A percentile compares a stretch with the other conserved stretches of the same genome.
Conservation (phyloP, 1,140 invertebrate species). For the Wiebesia pumilae region DNA sequence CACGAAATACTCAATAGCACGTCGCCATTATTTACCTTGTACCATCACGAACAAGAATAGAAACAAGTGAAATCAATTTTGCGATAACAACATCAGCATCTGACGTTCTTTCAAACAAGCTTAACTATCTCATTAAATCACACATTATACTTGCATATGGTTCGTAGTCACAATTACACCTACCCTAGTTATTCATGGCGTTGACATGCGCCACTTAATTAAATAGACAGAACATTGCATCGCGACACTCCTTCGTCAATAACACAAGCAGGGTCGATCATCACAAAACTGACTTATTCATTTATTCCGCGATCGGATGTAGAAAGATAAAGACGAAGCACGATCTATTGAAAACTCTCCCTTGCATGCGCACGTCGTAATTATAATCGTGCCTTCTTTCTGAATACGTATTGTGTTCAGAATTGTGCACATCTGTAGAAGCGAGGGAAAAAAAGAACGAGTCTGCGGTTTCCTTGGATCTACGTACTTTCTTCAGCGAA, state of each 20-base stretch:
- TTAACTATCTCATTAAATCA: constrained; percentile 10
- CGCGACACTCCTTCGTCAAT: not conserved
- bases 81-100: not conserved
- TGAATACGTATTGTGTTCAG: not conserved
- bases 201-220: constrained; percentile 40
- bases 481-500: not conserved
- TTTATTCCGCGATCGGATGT: not conserved
- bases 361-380: not conserved
- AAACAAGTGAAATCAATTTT: constrained; percentile 1
- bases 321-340: not conserved
- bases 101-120: not conserved
- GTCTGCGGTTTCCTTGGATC: not conserved
- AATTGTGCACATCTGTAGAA: not conserved
- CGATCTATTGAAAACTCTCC: not conserved
- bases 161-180: not conserved
- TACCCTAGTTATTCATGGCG: not conserved
- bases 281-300: constrained; percentile 1
- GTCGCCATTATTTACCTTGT: not conserved
- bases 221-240: not conserved
- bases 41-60: not conserved
- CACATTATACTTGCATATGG: not conserved
- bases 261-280: not conserved
- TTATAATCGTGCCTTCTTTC: constrained; percentile 1
- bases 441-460: not conserved
- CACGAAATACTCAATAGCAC: not conserved